A percentile compares a stretch with the other conserved stretches of the same genome.
Conservation (phyloP, 2,797 vertebrate genomes). For the Amphiprion clarkii region DNA sequence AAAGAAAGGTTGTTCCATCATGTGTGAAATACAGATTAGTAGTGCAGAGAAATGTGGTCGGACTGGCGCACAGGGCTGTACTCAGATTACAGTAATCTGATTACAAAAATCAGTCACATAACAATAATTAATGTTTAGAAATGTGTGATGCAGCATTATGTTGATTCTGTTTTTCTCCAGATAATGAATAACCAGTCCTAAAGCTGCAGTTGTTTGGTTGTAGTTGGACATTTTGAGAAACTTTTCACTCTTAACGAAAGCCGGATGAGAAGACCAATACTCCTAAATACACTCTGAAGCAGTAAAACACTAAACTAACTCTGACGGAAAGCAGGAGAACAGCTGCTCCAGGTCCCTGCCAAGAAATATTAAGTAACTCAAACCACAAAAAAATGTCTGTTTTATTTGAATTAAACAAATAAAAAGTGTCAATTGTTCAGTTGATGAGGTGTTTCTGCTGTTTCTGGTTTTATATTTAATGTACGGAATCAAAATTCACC, state of each 20-base stretch:
- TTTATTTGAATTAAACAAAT: neutral
- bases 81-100: no score
- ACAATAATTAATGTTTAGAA: no score
- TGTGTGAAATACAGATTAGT: constrained; percentile 60
- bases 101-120: no score
- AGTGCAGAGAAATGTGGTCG: constrained; percentile 64
- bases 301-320: no score
- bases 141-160: no score
- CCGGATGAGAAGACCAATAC: neutral
- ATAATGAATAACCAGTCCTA: no score
- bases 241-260: neutral
- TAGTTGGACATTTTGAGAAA: neutral
- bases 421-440: neutral
- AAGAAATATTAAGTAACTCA: neutral
- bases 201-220: neutral
- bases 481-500: no score
- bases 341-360: no score
- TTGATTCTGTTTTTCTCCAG: no score
- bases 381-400: neutral
- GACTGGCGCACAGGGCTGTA: neutral
- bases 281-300: neutral
- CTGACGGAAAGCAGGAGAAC: neutral
- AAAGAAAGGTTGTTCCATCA: constrained; percentile 36
- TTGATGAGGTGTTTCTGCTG: no score
- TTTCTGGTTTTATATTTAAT: no score